These are phyloP conservation scores for Halcyon smyrnensis DNA, from an alignment of 2,797 vertebrate species.

Conservation along the genomic window DNA sequence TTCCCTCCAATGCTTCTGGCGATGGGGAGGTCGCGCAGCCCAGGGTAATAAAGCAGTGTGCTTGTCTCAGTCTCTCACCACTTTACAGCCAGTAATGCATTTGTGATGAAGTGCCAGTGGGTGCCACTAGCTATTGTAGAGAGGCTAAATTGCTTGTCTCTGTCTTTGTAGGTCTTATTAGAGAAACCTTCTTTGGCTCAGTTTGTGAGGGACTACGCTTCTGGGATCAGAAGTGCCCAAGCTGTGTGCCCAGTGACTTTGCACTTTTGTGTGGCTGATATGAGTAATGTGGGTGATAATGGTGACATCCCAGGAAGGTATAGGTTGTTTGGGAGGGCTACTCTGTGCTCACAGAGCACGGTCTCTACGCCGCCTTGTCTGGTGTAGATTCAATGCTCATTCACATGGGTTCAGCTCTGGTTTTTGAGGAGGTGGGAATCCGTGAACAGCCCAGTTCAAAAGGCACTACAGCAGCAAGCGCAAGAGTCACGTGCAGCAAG, in stretches of 20 bases:
- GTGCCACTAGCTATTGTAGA: background rate
- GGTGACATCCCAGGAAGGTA: background rate
- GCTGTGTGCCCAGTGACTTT: background rate
- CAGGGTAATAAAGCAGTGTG: background rate
- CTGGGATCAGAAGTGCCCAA: background rate
- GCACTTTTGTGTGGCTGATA: background rate
- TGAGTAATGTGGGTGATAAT: background rate
- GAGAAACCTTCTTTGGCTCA: background rate
- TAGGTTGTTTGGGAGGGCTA: background rate
- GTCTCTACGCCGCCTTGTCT: background rate
- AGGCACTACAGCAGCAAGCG: background rate
- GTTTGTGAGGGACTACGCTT: background rate
- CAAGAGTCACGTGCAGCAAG: accelerated
- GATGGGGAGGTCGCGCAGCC: background rate
- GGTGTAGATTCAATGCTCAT: background rate
- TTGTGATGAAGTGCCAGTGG: background rate
- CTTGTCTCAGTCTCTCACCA: background rate
- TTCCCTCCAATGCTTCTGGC: background rate
- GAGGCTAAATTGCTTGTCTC: background rate
- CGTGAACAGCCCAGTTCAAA: background rate
- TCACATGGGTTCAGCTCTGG: background rate
- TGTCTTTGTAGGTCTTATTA: background rate
- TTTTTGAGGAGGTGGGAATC: background rate
- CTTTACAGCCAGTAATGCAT: background rate
- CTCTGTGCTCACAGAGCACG: background rate